Conservation (phyloP, 2,797 vertebrate genomes). For the Hipposideros larvatus region DNA sequence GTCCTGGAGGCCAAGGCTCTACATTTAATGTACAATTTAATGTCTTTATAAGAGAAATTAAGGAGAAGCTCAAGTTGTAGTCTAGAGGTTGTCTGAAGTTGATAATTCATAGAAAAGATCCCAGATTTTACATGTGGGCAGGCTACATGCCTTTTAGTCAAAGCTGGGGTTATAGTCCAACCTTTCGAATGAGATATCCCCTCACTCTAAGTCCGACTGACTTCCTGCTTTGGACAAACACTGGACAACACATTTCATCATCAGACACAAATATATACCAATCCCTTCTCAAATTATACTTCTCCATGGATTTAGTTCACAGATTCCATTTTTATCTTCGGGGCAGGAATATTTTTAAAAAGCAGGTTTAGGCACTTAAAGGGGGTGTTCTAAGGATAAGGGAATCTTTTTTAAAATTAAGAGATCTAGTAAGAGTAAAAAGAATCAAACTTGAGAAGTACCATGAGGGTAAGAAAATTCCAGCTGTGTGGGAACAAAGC, state of each 20-base stretch:
- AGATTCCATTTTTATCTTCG: not conserved
- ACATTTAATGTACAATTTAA: not conserved
- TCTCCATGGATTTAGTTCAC: not conserved
- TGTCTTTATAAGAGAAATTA: not conserved
- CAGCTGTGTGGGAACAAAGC: not conserved
- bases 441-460: not conserved
- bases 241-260: not conserved
- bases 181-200: not conserved
- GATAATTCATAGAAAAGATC: not conserved
- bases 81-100: not conserved
- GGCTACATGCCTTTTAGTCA: not conserved
- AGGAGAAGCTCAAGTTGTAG: not conserved
- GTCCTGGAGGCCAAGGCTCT: not conserved
- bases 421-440: not conserved
- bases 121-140: not conserved
- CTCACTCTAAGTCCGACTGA: not conserved
- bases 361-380: not conserved
- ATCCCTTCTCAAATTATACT: not conserved
- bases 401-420: not conserved
- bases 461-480: not conserved
- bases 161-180: not conserved
- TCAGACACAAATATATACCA: no score
- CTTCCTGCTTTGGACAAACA: not conserved
- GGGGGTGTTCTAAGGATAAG: not conserved
- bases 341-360: not conserved